Base-by-base conservation (phyloP, 2,797 vertebrate genomes). In the Alectoris magna region DNA sequence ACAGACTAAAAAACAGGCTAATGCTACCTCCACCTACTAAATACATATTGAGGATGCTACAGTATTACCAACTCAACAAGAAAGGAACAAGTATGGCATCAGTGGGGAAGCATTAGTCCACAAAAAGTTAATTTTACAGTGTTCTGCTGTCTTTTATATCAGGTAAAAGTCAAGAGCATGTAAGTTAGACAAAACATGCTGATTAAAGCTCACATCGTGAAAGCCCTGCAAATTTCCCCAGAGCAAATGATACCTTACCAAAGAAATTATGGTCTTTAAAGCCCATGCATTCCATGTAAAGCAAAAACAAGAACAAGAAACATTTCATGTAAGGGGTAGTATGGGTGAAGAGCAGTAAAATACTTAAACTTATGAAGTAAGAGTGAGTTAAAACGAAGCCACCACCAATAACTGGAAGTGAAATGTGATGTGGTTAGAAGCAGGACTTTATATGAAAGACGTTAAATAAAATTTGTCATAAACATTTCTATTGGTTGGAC, bases 231-330 rank as follows among this genome's bases (percentile, higher is more conserved):
- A 73, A 96, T 93, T 58, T 95, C 84, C 96, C 97, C 95, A 94
- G 93, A 96, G 96, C 97, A 97, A 96, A 96, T 97, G 97, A 94
- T 92, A 94, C 97, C 98, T 99, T 99, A 99, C 98, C 98, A 97
- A 98, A 98, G 97, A 98, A 98, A 98, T 97, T 98, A 98, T 97
- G 97, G 96, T 98, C 98, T 98, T 96, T 98, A 98, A 97, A 98
- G 97, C 96, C 98, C 98, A 98, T 98, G 98, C 97, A 98, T 98
- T 97, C 97, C 97, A 98, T 95, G 97, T 97, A 98, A 94, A 98
- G 97, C 97, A 98, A 97, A 98, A 98, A 98, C 97, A 98, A 98
- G 97, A 97, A 96, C 97, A 97, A 98, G 96, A 98, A 95, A 98
- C 93, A 97, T 91, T 97, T 96, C 87, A 97, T 92, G 95, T 97